Evolutionary conservation across 2,888 invertebrate species (phyloP).

Genomic region (Hirtodrosophila histrioides): DNA sequence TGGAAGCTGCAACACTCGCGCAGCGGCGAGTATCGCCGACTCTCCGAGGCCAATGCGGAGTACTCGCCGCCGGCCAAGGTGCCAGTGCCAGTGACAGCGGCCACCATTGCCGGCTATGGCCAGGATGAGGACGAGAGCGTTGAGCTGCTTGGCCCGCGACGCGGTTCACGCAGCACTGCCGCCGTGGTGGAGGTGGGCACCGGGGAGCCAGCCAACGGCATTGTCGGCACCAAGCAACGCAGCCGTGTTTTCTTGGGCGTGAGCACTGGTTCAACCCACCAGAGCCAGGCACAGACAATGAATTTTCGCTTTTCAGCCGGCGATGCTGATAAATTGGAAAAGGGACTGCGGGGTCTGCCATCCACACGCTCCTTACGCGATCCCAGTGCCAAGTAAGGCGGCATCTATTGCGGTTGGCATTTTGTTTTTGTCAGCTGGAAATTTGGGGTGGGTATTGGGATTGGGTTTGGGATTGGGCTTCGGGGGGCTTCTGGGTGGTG

Average conservation of each 20-base stretch:
- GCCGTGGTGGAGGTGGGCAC: constrained; percentile 42
- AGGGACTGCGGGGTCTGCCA: constrained; percentile 86
- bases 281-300: constrained; percentile 52
- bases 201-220: constrained; percentile 13
- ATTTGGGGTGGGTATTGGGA: background rate
- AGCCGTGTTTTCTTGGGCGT: constrained; percentile 61
- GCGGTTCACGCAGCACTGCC: constrained; percentile 43
- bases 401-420: constrained; percentile 26
- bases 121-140: constrained; percentile 66
- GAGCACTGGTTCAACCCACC: constrained; percentile 18
- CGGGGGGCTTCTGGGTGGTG: background rate
- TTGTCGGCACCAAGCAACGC: constrained; percentile 29
- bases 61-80: constrained; percentile 65
- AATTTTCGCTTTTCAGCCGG: constrained; percentile 89
- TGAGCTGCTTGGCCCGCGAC: constrained; percentile 65
- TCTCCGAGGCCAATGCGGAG: constrained; percentile 75
- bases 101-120: constrained; percentile 34
- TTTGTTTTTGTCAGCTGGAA: constrained; percentile 17
- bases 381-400: constrained; percentile 60
- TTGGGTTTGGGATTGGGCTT: background rate
- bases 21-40: constrained; percentile 78
- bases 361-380: constrained; percentile 88
- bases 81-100: constrained; percentile 38
- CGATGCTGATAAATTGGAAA: constrained; percentile 88
- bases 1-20: constrained; percentile 79